phyloP scores from a whole-genome alignment of 2,797 vertebrate species.

The Microctenopoma steveboyesi region DNA sequence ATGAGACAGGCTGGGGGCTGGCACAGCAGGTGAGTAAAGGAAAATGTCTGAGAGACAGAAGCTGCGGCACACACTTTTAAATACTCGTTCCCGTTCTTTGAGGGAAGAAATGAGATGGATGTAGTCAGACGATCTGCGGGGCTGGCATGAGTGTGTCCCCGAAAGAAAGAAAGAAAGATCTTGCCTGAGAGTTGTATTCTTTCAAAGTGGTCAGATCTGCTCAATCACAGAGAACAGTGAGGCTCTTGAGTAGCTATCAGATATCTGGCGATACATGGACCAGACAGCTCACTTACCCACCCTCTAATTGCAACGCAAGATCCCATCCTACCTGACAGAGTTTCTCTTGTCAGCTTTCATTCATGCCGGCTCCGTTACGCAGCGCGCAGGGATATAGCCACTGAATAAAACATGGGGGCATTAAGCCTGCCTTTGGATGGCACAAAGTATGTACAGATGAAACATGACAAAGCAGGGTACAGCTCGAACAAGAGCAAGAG shows the following conservation, averaged over 20 bases:
- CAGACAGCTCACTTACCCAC: conserved; percentile 71
- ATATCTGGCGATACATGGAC: conserved; percentile 49
- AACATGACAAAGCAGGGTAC: conserved; percentile 53
- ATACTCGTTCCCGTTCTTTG: conserved; percentile 17
- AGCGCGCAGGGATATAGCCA: conserved; percentile 58
- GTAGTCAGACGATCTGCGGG: conserved; percentile 37
- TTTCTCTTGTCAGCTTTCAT: conserved; percentile 66
- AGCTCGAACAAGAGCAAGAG: conserved; percentile 30
- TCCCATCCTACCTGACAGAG: conserved; percentile 68
- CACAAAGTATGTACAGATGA: conserved; percentile 50
- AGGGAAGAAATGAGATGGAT: conserved; percentile 32
- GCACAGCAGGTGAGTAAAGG: conserved; percentile 44
- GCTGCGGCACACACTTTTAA: conserved; percentile 30
- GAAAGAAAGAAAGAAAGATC: conserved; percentile 8
- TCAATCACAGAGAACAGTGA: conserved; percentile 42
- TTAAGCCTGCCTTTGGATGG: conserved; percentile 57
- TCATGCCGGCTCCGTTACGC: conserved; percentile 52
- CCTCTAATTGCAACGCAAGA: conserved; percentile 71
- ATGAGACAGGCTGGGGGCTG: conserved; percentile 49
- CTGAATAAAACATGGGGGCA: conserved; percentile 75
- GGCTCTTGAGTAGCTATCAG: conserved; percentile 33
- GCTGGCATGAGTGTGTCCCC: conserved; percentile 22
- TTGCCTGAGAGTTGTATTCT: conserved; percentile 22
- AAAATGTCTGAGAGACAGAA: conserved; percentile 41
- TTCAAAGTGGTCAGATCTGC: conserved; percentile 53